A percentile compares a stretch with the other conserved stretches of the same genome.
Conservation (phyloP, 2,113 vertebrate species). For the Tychaedon coryphoeus region DNA sequence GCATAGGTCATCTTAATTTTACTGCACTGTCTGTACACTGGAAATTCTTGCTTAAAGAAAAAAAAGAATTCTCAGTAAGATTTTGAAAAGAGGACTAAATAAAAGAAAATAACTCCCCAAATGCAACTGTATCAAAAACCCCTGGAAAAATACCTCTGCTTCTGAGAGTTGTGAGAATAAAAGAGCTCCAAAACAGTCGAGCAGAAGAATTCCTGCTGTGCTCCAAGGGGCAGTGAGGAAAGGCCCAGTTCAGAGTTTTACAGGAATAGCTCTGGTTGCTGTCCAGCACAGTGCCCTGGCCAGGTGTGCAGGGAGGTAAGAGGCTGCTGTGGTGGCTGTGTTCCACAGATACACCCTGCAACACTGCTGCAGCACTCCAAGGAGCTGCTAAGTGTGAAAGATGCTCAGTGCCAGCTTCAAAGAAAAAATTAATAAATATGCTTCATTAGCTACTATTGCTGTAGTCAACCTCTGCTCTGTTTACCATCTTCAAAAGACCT, state of each 20-base stretch:
- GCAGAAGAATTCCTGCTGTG: neutral
- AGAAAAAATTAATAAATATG: neutral
- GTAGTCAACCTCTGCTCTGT: neutral
- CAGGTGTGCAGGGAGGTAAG: neutral
- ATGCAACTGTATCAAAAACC: neutral
- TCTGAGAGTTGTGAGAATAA: neutral
- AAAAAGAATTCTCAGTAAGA: neutral
- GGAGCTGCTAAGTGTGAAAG: neutral
- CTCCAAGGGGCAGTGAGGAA: neutral
- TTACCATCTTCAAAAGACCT: neutral
- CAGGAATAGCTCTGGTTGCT: neutral
- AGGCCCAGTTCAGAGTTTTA: neutral
- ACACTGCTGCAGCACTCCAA: neutral
- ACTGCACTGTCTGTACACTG: neutral
- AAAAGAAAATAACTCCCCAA: neutral
- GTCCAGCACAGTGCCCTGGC: neutral
- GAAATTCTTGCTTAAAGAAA: neutral
- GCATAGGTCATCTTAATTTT: neutral
- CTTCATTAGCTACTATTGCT: neutral
- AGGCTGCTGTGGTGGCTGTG: neutral
- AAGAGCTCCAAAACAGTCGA: neutral
- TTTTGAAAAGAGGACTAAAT: neutral
- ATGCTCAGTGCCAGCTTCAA: neutral
- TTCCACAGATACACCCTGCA: neutral
- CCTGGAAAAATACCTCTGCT: neutral